Conservation (phyloP, 2,888 invertebrate species). For the Ophioninae sp. region DNA sequence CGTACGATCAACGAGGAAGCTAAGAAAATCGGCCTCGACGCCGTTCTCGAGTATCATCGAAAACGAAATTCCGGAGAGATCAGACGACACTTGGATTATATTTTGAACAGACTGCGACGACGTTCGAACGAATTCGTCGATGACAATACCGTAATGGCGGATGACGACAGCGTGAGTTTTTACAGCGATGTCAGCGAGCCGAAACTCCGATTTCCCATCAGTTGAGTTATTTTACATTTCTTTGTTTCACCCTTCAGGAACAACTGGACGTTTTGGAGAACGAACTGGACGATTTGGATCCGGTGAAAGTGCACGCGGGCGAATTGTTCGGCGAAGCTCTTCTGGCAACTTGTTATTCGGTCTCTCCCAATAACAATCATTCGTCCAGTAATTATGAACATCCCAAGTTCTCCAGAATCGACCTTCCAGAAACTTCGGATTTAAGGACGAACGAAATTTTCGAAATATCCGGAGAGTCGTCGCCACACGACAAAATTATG, state of each 20-base stretch:
- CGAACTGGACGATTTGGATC: slow-evolving; percentile 76
- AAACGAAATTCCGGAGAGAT: slow-evolving; percentile 70
- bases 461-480: slow-evolving; percentile 20
- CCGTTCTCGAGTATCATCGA: slow-evolving; percentile 72
- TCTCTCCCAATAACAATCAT: slow-evolving; percentile 45
- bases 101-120: slow-evolving; percentile 71
- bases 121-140: slow-evolving; percentile 66
- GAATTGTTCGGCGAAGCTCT: slow-evolving; percentile 76
- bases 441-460: slow-evolving; percentile 6
- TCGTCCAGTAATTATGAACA: slow-evolving; percentile 11
- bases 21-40: slow-evolving; percentile 72
- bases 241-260: slow-evolving; percentile 65
- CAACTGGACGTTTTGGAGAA: slow-evolving; percentile 75
- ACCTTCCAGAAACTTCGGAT: not conserved
- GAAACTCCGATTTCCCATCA: no score
- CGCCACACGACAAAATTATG: slow-evolving; percentile 47
- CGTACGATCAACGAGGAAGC: slow-evolving; percentile 82
- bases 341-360: slow-evolving; percentile 71
- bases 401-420: slow-evolving; percentile 28
- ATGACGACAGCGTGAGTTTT: slow-evolving; percentile 74
- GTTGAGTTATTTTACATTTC: no score
- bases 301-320: slow-evolving; percentile 71
- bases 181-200: not conserved
- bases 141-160: slow-evolving; percentile 67
- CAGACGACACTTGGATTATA: slow-evolving; percentile 74